A percentile compares a stretch with the other conserved stretches of the same genome.
Conservation (phyloP, 2,113 vertebrate genomes). For the Anoura caudifer region DNA sequence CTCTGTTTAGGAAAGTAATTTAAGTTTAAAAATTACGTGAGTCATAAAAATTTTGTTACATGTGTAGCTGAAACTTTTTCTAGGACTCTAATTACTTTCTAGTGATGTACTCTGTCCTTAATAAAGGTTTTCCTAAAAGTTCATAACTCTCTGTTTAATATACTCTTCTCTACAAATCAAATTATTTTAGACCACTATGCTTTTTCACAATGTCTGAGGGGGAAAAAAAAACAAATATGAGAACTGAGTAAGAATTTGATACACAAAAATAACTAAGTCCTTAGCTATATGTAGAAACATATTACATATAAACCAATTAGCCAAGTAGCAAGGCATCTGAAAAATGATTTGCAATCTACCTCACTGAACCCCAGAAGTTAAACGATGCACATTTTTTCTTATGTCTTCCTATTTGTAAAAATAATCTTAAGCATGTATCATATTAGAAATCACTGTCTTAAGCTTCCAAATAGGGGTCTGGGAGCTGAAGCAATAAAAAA, state of each 20-base stretch:
- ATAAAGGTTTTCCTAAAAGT: neutral
- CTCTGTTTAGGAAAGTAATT: neutral
- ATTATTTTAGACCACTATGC: neutral
- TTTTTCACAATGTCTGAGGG: neutral
- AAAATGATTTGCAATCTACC: neutral
- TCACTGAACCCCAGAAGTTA: neutral
- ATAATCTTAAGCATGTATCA: neutral
- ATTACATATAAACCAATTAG: neutral
- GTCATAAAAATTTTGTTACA: neutral
- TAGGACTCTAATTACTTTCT: neutral
- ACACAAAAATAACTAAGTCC: neutral
- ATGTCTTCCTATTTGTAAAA: neutral
- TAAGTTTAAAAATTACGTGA: neutral
- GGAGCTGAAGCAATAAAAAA: neutral
- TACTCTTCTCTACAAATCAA: neutral
- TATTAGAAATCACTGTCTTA: neutral
- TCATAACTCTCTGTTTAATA: neutral
- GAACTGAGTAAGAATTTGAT: neutral
- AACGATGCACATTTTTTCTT: neutral
- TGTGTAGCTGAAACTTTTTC: neutral
- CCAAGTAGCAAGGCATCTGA: neutral
- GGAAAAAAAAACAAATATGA: neutral
- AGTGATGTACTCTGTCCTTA: neutral
- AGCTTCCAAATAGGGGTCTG: neutral
- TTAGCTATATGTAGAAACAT: neutral